These are phyloP conservation scores for Cecidostiba fungosa DNA, from an alignment of 2,888 invertebrate genomes.

Conservation along the genomic window DNA sequence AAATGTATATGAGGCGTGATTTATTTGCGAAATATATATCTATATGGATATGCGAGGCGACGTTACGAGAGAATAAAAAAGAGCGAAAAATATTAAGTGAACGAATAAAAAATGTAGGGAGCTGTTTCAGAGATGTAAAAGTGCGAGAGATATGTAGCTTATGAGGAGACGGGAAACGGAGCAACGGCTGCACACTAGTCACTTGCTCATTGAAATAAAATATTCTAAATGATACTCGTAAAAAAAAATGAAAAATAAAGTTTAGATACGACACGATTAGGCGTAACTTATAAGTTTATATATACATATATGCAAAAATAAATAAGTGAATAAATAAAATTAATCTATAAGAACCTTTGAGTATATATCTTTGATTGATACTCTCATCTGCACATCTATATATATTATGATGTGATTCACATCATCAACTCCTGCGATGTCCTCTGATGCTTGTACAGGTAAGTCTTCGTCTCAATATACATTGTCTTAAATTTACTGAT, in stretches of 20 bases:
- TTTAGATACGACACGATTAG: conserved; percentile 62
- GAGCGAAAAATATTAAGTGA: conserved; percentile 56
- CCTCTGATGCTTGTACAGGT: background rate
- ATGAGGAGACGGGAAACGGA: conserved; percentile 44
- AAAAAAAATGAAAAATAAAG: conserved; percentile 58
- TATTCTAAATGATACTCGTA: conserved; percentile 75
- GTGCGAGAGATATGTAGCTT: background rate
- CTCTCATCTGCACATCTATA: too few species aligned
- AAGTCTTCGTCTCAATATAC: background rate
- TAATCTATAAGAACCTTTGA: conserved; percentile 53
- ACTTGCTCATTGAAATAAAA: conserved; percentile 74
- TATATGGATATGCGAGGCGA: conserved; percentile 54
- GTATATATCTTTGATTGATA: background rate
- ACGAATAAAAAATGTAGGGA: conserved; percentile 48
- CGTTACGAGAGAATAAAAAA: conserved; percentile 49
- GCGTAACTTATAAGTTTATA: conserved; percentile 62
- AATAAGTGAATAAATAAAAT: conserved; percentile 61
- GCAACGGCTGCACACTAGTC: conserved; percentile 57
- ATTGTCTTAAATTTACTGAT: background rate
- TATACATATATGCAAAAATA: conserved; percentile 63
- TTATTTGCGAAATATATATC: conserved; percentile 29
- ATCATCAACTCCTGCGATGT: background rate
- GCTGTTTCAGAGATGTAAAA: conserved; percentile 66
- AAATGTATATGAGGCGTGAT: conserved; percentile 39
- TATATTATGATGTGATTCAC: background rate